These are phyloP conservation scores for Festucalex cinctus DNA, from an alignment of 2,113 vertebrate species.

Conservation along the genomic window DNA sequence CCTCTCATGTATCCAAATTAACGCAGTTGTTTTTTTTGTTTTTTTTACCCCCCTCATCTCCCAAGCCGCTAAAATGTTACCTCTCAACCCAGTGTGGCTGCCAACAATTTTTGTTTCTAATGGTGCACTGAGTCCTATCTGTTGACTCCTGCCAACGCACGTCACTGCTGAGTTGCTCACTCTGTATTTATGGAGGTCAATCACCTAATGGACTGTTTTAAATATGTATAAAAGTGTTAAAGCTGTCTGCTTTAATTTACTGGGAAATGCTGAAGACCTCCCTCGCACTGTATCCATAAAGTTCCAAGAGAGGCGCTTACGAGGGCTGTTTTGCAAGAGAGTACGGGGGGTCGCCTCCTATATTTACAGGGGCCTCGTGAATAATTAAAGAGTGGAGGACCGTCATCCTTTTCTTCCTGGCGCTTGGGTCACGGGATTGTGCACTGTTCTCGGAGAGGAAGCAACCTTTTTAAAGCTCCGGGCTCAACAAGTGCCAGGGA, in stretches of 20 bases:
- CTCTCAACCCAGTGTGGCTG: constrained; percentile 29
- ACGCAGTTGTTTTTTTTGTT: constrained; percentile 25
- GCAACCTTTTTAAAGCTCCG: background rate
- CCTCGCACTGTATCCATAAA: background rate
- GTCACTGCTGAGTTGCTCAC: background rate
- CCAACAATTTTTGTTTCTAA: constrained; percentile 35
- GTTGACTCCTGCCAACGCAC: background rate
- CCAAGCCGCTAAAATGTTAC: constrained; percentile 37
- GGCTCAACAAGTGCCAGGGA: no score
- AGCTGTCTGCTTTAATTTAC: constrained; percentile 1
- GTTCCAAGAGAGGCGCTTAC: background rate
- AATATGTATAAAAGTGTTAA: constrained; percentile 9
- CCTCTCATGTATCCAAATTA: constrained; percentile 49
- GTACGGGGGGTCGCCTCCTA: constrained; percentile 11
- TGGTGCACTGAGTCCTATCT: constrained; percentile 28
- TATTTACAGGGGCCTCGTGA: constrained; percentile 46
- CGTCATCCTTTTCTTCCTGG: constrained; percentile 27
- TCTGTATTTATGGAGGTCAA: constrained; percentile 6
- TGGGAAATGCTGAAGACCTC: constrained; percentile 3
- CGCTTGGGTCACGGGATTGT: constrained; percentile 21
- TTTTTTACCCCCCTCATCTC: constrained; percentile 27
- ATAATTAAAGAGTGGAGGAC: constrained; percentile 45
- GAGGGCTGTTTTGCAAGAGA: constrained; percentile 18
- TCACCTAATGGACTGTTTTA: constrained; percentile 9
- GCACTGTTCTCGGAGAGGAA: background rate